A percentile compares a stretch with the other conserved stretches of the same genome.
Conservation (phyloP, 1,140 invertebrate species). For the Anastrepha ludens region DNA sequence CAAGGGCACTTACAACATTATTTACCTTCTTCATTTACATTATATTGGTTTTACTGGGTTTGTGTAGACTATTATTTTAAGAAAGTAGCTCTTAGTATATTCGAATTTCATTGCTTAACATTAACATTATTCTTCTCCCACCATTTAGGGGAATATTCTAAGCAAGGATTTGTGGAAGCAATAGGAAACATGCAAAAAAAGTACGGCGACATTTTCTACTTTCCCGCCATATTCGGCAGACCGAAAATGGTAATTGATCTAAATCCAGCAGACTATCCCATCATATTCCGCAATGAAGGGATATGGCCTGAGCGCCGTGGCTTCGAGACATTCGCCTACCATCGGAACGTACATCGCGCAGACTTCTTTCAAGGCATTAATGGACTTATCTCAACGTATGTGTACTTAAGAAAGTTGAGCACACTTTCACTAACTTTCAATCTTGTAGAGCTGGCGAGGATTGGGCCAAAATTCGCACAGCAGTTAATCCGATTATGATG, state of each 20-base stretch:
- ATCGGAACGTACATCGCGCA: constrained; percentile 60
- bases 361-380: constrained; percentile 65
- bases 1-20: no score
- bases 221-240: constrained; percentile 64
- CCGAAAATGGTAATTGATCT: constrained; percentile 65
- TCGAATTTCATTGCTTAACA: no score
- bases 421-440: neutral
- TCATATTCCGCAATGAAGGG: constrained; percentile 67
- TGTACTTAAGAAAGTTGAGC: neutral
- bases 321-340: constrained; percentile 65
- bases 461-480: constrained; percentile 66
- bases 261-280: constrained; percentile 68
- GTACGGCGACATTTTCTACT: neutral
- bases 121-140: no score
- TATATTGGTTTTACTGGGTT: no score
- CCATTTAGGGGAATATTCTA: neutral
- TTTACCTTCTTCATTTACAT: no score
- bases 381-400: constrained; percentile 66
- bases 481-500: constrained; percentile 67
- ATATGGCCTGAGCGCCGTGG: constrained; percentile 65
- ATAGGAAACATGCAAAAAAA: neutral
- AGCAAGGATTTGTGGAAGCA: neutral
- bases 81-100: no score
- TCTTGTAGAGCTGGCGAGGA: constrained; percentile 62
- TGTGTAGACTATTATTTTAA: no score